Conservation (phyloP, 1,140 invertebrate species). For the Drosophila truncata region DNA sequence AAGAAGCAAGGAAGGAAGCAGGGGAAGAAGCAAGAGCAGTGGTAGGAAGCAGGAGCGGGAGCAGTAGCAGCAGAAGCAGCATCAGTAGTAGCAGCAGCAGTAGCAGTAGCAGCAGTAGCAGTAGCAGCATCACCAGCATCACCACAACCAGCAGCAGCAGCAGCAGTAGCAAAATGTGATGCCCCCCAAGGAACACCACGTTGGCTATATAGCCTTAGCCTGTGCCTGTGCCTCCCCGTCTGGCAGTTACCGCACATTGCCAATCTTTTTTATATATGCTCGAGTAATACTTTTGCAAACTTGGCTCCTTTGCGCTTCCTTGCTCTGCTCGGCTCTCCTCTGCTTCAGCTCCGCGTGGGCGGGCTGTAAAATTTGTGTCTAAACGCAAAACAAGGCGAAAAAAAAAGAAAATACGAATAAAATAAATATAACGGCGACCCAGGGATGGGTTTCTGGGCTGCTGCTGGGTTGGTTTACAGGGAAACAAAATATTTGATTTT, state of each 20-base stretch:
- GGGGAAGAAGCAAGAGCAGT: not conserved
- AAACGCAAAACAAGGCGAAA: conserved; percentile 68
- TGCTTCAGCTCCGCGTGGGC: conserved; percentile 35
- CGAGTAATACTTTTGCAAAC: conserved; percentile 71
- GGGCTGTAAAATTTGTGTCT: conserved; percentile 77
- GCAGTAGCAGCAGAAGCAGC: not conserved
- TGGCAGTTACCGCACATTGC: conserved; percentile 56
- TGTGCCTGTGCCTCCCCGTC: conserved; percentile 15
- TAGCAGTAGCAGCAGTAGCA: not conserved
- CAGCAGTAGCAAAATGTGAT: not conserved
- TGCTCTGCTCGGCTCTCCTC: not conserved
- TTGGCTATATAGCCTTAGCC: conserved; percentile 4
- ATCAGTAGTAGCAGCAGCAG: conserved; percentile 14
- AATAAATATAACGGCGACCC: conserved; percentile 41
- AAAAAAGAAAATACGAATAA: conserved; percentile 28
- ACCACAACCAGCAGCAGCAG: too few relatives aligned
- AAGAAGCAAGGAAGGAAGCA: too few relatives aligned
- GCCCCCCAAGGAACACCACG: not conserved
- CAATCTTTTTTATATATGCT: conserved; percentile 69
- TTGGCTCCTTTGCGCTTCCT: conserved; percentile 26
- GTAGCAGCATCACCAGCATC: too few relatives aligned
- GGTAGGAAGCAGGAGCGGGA: not conserved
- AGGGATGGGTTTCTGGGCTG: conserved; percentile 1
- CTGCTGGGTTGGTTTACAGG: not conserved
- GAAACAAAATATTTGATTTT: not conserved